Evolutionary conservation across 2,113 vertebrate species (phyloP), one percentile per base, ranked within the genome.

Genomic region (Peromyscus maniculatus): DNA sequence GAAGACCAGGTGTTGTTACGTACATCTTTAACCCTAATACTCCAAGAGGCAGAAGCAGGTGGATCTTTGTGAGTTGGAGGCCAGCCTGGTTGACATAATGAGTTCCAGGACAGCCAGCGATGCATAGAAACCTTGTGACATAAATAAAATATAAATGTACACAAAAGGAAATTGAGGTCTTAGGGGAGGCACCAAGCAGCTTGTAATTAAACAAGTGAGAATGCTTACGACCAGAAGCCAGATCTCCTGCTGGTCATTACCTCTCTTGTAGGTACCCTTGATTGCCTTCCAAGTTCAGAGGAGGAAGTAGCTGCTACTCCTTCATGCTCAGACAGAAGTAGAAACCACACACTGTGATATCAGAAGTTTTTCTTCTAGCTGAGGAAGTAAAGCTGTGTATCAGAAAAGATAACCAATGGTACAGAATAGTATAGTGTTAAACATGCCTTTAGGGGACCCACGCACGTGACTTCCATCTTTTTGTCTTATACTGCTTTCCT

Each of bases 261-360:
- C 12, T 84, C 2, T 93, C 64, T 93, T 66, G 1, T 66, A 66
- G 26, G 15, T 80, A 49, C 69, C 22, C 43, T 75, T 64, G 26
- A 66, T 95, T 83, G 90, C 78, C 87, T 98, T 75, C 49, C 83
- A 93, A 89, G 49, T 24, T 62, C 74, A 87, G 89, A 93, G 67
- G 77, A 72, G 69, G 52, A 95, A 79, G 52, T 87, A 83, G 39
- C 36, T 97, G 13, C 31, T 80, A 17, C 36, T 92, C 7, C 52
- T 87, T 13, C 5, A 31, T 31, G 39, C 24, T 89, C 57, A 90
- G 89, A 83, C 52, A 69, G 57, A 74, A 71, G 21, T 92, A 39
- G 66, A 86, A 93, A 92, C 49, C 49, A 77, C 21, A 89, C 57
- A 71, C 16, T 49, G 10, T 55, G 17, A 84, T 92, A 55, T 66